Base-by-base conservation (phyloP, 2,113 vertebrate genomes). In the Lates calcarifer region DNA sequence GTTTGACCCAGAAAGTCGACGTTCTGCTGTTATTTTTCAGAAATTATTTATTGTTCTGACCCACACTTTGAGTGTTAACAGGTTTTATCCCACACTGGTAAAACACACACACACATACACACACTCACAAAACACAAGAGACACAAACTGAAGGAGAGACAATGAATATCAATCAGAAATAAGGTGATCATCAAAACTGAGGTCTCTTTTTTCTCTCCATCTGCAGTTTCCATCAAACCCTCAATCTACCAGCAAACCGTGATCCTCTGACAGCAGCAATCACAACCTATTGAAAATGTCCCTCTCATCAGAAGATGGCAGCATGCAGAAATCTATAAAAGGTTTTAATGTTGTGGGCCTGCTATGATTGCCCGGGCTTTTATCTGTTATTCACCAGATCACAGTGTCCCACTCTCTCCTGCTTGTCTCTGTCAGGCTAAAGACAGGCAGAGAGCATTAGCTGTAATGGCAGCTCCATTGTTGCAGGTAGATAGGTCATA, bases 261-360 rank as follows among this genome's bases (percentile, higher is more conserved):
- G 70, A 82, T 86, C 83, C 53, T 75, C 79, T 91, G 87, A 94
- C 90, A 92, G 91, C 60, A 85, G 87, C 88, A 91, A 92, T 94
- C 93, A 94, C 47, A 81, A 79, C 69, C 81, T 73, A 92, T 92
- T 91, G 90, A 92, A 92, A 93, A 88, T 79, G 81, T 89, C 83
- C 82, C 78, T 86, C 60, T 83, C 76, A 82, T 88, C 91, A 86
- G 63, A 87, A 90, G 94, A 93, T 92, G 87, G 80, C 86, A 82
- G 83, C 89, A 89, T 84, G 89, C 76, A 85, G 79, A 87, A 93
- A 95, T 93, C 92, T 91, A 93, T 93, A 90, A 94, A 94, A 92
- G 89, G 89, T 89, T 94, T 92, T 94, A 94, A 90, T 93, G 90
- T 91, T 91, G 89, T 61, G 84, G 77, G 86, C 72, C 67, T 81